Base-by-base conservation (phyloP, 2,888 invertebrate species). In the Mythimna loreyi region DNA sequence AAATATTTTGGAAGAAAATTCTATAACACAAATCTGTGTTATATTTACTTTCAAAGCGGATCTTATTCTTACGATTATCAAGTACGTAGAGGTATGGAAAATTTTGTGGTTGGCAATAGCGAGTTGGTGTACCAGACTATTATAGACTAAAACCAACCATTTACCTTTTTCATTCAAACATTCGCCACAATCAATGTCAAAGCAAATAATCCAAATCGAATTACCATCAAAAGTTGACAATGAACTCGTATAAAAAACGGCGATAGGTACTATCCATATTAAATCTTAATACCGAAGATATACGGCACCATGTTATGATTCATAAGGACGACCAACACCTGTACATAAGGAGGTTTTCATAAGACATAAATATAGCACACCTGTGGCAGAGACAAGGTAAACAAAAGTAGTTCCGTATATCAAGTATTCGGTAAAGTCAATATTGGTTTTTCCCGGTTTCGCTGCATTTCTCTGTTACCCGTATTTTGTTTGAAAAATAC, bases 301-400 rank as follows among this genome's bases (percentile, higher is more conserved):
- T 77, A 74, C 69, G 77, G 66, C 36, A 57, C 25, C 50, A 63
- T 82, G 64, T 80, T 74, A 71, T 74, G 73, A 79, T 80, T 81
- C 68, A 74, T 82, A 73, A 82, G 69, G 59, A 57, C 61, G 25
- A 72, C 67, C 69, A 30, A 33, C 75, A 78, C 58, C 58, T 79
- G 70, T 55, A 64, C 19, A 47, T 60, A 56, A 70, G 53, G 28
- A 56, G 45, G 52, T 62, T 74, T 70, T 68, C 49, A 78, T 76
- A 64, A 73, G 53, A 74, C 50, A 69, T 64, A 64, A 64, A 64
- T 72, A 63, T 23, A 47, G 63, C 61, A 57, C 67, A 77, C 78
- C 67, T 72, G 61, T 77, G 60, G 66, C 57, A 33, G 47, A 53
- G 57, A 75, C 57, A 53, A 58, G 36, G 72, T 61, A 72, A 72